Conservation (phyloP, 2,888 invertebrate genomes). For the Drosophila acutilabella region DNA sequence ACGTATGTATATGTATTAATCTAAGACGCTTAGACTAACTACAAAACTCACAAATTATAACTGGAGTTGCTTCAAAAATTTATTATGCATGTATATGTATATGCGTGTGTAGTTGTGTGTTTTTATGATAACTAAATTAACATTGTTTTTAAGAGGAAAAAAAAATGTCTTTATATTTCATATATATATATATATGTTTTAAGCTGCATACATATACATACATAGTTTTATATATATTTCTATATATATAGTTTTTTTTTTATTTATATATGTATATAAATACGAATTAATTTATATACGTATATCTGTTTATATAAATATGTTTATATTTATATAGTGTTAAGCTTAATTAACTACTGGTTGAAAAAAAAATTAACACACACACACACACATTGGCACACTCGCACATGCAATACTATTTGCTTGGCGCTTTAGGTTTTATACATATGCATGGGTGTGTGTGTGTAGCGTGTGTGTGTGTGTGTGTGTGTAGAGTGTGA, state of each 20-base stretch:
- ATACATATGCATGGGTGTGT: conserved; percentile 27
- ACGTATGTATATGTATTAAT: conserved; percentile 6
- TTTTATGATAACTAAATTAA: conserved; percentile 50
- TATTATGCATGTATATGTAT: not conserved
- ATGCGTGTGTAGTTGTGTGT: conserved; percentile 4
- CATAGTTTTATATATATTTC: conserved; percentile 11
- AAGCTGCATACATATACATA: conserved; percentile 18
- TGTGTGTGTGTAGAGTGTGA: conserved; percentile 3
- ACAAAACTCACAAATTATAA: conserved; percentile 28
- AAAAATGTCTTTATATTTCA: conserved; percentile 12
- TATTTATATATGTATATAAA: too few species aligned
- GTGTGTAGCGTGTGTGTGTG: conserved; percentile 1
- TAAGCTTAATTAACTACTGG: conserved; percentile 36
- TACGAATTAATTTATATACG: not conserved
- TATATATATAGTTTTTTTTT: too few species aligned
- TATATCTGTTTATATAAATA: conserved; percentile 19
- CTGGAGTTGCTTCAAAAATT: conserved; percentile 6
- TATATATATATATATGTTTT: not conserved
- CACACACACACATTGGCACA: conserved; percentile 5
- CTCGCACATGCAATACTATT: conserved; percentile 14
- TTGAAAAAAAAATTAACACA: conserved; percentile 28
- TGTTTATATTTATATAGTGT: conserved; percentile 18
- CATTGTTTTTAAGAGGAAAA: conserved; percentile 31
- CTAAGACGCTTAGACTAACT: conserved; percentile 18
- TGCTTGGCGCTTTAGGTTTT: conserved; percentile 19